Base-by-base conservation (phyloP, 1,140 invertebrate genomes). In the Procambarus virginalis region DNA sequence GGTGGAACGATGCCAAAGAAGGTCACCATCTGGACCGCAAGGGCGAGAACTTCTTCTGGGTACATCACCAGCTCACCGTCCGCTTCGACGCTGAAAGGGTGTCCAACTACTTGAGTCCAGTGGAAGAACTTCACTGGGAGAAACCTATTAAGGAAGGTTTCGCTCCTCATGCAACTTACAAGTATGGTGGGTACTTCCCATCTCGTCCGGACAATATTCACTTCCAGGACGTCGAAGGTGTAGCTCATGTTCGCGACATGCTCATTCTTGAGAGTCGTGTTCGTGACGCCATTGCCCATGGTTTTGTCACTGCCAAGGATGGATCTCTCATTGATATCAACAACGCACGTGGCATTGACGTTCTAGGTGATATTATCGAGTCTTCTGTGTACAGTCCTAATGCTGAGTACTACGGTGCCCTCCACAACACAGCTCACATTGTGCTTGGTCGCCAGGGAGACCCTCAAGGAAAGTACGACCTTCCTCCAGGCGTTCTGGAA, bases 1-100 rank as follows among this genome's bases (percentile, higher is more conserved):
- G 83, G 83, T 84, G 83, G 83, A 22, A 84, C n/a, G 83, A 84
- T 46, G 5, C 14, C 12, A 68, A 84, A 34, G 70, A 84, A 48
- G 46, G 73, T 46, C 73, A 75, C n/a, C 83, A 84, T 68, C 68
- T 84, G 9, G 83, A 84, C 8, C 83, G 83, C 48, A 84, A 84
- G 51, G 83, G 83, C 12, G 83, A 84, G 48, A 84, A 55, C 68
- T 84, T 84, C 83, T 84, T 84, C 84, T 86, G 84, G 84, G 84
- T 86, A 45, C 84, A 85, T 45, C 83, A 85, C 34, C 83, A 85
- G 20, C 83, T 85, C 4, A 85, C 83, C n/a, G 83, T 85, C 55
- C 84, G 84, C 60, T 86, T 79, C 45, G 84, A 86, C 46, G 84
- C 84, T 20, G 84, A 86, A 49, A 76, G 84, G 48, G 55, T 86